Conservation (phyloP, 2,113 vertebrate genomes). For the Siniperca knerii region DNA sequence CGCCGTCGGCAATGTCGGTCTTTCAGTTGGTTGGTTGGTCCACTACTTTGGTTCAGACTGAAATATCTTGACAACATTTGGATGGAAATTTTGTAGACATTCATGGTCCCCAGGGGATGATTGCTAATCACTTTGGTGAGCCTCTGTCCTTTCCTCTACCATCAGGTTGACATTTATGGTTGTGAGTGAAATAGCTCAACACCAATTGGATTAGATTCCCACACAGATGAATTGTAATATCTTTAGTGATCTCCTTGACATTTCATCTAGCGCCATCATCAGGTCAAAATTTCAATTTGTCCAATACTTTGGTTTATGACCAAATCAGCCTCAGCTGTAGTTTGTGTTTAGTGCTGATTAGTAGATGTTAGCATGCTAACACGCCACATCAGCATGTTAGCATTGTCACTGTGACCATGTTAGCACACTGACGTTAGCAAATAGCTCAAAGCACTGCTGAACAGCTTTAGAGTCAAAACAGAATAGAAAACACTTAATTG, state of each 20-base stretch:
- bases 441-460: neutral
- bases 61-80: neutral
- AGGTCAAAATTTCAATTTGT: neutral
- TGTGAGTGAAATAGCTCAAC: neutral
- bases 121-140: neutral
- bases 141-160: neutral
- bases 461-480: neutral
- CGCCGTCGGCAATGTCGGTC: too few relatives aligned
- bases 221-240: neutral
- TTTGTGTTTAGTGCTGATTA: neutral
- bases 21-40: neutral
- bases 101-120: neutral
- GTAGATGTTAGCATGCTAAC: neutral
- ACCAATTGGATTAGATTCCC: neutral
- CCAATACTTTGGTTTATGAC: neutral
- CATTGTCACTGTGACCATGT: neutral
- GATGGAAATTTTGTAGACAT: neutral
- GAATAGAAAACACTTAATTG: conserved; percentile 1
- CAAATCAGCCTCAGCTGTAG: neutral
- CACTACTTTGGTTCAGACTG: neutral
- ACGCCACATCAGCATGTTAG: neutral
- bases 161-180: neutral
- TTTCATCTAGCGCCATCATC: neutral
- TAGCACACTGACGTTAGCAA: neutral
- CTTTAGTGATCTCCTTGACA: neutral